These are phyloP conservation scores for Lepidurus apus DNA, from an alignment of 1,140 invertebrate species.

Conservation along the genomic window DNA sequence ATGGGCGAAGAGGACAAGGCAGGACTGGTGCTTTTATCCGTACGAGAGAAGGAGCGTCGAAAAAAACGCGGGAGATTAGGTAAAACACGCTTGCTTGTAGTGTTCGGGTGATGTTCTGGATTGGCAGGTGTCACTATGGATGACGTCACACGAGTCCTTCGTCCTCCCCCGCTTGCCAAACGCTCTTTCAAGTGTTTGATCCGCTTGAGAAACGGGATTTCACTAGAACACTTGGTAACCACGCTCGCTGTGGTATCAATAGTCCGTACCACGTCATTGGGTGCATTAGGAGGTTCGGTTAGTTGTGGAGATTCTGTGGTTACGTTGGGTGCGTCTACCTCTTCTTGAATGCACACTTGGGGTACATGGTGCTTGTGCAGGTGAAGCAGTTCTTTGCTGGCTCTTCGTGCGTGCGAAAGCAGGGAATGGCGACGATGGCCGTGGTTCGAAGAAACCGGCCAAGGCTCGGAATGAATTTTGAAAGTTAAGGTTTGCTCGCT, in stretches of 20 bases:
- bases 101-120: neutral
- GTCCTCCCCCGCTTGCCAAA: neutral
- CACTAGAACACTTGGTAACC: neutral
- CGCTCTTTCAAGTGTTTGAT: constrained; percentile 23
- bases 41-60: constrained; percentile 20
- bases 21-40: neutral
- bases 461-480: constrained; percentile 56
- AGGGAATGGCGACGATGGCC: neutral
- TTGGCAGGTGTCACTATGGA: neutral
- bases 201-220: neutral
- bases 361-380: neutral
- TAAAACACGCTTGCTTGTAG: neutral
- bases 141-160: neutral
- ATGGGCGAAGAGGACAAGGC: neutral
- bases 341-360: neutral
- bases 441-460: constrained; percentile 14
- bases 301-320: neutral
- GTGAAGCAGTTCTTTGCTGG: neutral
- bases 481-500: constrained; percentile 66
- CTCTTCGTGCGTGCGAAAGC: neutral
- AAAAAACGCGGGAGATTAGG: constrained; percentile 26
- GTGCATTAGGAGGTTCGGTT: neutral
- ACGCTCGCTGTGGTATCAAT: neutral
- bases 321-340: neutral
- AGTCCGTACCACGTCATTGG: neutral